Percentiles rank a stretch among this genome's conserved stretches.
Evolutionary conservation across 2,797 vertebrate species (phyloP).

Genomic region (Chaetodon trifasciatus): DNA sequence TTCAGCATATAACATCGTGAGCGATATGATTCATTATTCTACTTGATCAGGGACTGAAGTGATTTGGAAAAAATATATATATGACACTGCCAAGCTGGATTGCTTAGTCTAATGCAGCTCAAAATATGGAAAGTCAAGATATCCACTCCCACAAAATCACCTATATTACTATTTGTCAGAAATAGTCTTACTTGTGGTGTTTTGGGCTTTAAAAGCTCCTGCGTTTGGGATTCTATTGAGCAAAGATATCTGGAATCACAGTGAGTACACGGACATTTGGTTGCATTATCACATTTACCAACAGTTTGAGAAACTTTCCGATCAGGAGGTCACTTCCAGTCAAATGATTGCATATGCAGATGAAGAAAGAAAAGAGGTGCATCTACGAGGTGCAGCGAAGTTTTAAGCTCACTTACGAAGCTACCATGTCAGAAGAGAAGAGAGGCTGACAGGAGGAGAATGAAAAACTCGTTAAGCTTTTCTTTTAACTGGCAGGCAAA

Average conservation of each 20-base stretch:
- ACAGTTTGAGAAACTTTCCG: background rate
- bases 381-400: background rate
- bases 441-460: conserved; percentile 28
- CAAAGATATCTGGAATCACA: background rate
- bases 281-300: background rate
- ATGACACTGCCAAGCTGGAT: conserved; percentile 1
- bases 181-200: background rate
- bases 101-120: background rate
- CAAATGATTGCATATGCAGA: background rate
- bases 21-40: conserved; percentile 51
- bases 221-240: background rate
- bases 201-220: background rate
- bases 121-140: background rate
- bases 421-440: background rate
- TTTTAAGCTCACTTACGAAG: conserved; percentile 19
- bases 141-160: background rate
- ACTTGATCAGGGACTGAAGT: conserved; percentile 8
- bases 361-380: background rate
- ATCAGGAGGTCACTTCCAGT: background rate
- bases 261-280: background rate
- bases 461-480: conserved; percentile 52
- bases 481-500: conserved; percentile 37
- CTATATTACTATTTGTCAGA: background rate
- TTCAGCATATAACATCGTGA: conserved; percentile 50
- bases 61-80: background rate